A percentile compares a stretch with the other conserved stretches of the same genome.
These are phyloP conservation scores for Sarcophaga caerulescens DNA, from an alignment of 2,888 invertebrate species.

Conservation along the genomic window DNA sequence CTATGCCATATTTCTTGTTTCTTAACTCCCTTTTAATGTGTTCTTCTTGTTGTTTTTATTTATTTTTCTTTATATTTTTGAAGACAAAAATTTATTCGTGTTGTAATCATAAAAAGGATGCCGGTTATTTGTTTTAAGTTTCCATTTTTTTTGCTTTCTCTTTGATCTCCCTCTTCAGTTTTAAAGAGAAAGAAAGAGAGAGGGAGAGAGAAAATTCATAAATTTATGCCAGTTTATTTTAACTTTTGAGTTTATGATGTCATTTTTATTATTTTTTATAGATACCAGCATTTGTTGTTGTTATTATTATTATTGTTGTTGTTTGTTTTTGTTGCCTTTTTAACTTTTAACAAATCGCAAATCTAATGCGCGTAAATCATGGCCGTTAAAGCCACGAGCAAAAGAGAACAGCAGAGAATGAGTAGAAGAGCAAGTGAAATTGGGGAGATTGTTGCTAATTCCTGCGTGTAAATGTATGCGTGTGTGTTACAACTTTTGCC, in stretches of 20 bases:
- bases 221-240: no score
- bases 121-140: background rate
- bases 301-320: background rate
- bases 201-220: no score
- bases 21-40: background rate
- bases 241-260: constrained; percentile 35
- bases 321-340: background rate
- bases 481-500: background rate
- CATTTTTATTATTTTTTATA: constrained; percentile 20
- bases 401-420: background rate
- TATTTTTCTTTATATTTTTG: background rate
- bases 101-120: background rate
- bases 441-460: no score
- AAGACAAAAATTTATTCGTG: background rate
- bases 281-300: background rate
- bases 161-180: background rate
- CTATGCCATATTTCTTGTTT: background rate
- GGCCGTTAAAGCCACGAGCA: background rate
- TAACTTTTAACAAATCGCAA: constrained; percentile 43
- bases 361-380: constrained; percentile 57
- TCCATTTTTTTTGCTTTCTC: background rate
- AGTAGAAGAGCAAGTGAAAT: no score
- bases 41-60: background rate
- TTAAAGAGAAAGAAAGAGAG: no score
- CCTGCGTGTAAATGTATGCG: background rate